Conservation (phyloP, 2,888 invertebrate species). For the Belgica antarctica region DNA sequence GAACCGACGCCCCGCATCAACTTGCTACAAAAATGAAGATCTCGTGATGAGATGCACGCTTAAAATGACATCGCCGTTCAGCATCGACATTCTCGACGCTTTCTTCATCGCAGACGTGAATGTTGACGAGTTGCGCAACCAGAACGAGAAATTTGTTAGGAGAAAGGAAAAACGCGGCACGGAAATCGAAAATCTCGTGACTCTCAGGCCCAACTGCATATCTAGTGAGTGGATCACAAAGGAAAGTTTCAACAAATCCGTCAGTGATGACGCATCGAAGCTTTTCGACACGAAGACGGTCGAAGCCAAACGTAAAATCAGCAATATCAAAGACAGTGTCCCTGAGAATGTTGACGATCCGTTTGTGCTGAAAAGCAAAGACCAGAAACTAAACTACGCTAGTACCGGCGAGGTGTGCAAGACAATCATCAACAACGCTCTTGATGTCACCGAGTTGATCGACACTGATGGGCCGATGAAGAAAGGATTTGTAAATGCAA, state of each 20-base stretch:
- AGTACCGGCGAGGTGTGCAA: not conserved
- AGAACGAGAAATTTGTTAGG: slow-evolving; percentile 52
- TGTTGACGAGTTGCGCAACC: slow-evolving; percentile 54
- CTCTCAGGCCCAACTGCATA: slow-evolving; percentile 52
- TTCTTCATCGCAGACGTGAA: slow-evolving; percentile 56
- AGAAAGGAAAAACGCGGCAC: slow-evolving; percentile 51
- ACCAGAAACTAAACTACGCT: slow-evolving; percentile 27
- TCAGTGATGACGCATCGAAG: not conserved
- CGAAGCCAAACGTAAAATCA: not conserved
- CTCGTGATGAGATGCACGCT: slow-evolving; percentile 53
- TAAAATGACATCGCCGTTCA: slow-evolving; percentile 51
- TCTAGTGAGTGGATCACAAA: slow-evolving; percentile 50
- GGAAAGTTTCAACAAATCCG: slow-evolving; percentile 41
- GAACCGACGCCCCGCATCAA: slow-evolving; percentile 50
- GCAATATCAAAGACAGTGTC: not conserved
- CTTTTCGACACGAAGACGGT: not conserved
- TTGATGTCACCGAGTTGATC: slow-evolving; percentile 26
- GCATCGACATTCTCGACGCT: slow-evolving; percentile 54
- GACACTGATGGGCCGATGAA: not conserved
- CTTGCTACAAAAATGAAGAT: slow-evolving; percentile 53
- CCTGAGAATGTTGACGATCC: slow-evolving; percentile 30
- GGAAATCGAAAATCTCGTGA: slow-evolving; percentile 53
- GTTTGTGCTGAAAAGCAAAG: slow-evolving; percentile 35
- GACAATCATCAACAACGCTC: not conserved
- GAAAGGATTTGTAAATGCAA: slow-evolving; percentile 37